Conservation (phyloP, 2,113 vertebrate genomes). For the Sphyrna mokarran region DNA sequence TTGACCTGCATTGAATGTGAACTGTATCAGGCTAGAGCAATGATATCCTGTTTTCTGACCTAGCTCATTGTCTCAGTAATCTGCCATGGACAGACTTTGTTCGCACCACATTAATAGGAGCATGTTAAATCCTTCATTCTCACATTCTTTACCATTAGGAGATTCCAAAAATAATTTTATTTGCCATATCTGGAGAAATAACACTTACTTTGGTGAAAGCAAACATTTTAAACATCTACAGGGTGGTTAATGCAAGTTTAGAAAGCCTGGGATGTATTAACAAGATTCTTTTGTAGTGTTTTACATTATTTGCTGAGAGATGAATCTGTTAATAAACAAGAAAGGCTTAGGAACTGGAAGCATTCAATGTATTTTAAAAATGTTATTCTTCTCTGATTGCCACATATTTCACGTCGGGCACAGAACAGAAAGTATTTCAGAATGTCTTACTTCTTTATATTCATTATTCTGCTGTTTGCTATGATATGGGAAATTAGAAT, state of each 20-base stretch:
- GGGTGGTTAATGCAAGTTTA: neutral
- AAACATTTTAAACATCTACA: neutral
- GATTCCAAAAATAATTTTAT: neutral
- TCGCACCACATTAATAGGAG: neutral
- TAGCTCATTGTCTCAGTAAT: neutral
- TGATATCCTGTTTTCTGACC: neutral
- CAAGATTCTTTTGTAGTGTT: conserved; percentile 11
- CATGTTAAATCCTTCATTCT: neutral
- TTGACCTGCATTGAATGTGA: neutral
- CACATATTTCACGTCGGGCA: neutral
- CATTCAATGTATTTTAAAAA: neutral
- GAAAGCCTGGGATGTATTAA: too few species aligned
- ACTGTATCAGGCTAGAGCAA: neutral
- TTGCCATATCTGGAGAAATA: neutral
- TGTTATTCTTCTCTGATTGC: neutral
- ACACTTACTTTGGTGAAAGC: neutral
- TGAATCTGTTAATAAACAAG: neutral
- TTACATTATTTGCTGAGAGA: neutral
- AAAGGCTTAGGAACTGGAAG: neutral
- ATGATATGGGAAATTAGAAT: conserved; percentile 36
- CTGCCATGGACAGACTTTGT: neutral
- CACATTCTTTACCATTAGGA: neutral
- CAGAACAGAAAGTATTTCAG: neutral
- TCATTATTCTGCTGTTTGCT: conserved; percentile 36
- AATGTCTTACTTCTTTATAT: neutral